A percentile compares a stretch with the other conserved stretches of the same genome.
These are phyloP conservation scores for Podiceps cristatus DNA, from an alignment of 2,113 vertebrate species.

Conservation along the genomic window DNA sequence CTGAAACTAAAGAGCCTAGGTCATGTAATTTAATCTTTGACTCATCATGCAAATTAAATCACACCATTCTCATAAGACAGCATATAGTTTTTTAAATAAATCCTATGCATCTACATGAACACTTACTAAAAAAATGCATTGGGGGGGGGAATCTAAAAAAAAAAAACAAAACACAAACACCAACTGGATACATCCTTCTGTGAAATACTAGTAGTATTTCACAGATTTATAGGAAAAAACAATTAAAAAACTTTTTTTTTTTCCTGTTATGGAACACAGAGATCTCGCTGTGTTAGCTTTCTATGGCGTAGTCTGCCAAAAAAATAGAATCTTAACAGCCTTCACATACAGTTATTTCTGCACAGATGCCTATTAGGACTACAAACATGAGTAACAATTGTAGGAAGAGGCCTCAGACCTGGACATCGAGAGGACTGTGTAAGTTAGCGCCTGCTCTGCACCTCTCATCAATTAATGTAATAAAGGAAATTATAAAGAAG, in stretches of 20 bases:
- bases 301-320: rapidly evolving
- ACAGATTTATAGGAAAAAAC: background rate
- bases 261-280: rapidly evolving
- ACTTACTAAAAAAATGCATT: too few species aligned
- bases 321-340: rapidly evolving
- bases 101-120: background rate
- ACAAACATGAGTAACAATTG: background rate
- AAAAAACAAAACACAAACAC: background rate
- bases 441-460: background rate
- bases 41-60: constrained; percentile 58
- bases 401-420: constrained; percentile 12
- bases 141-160: background rate
- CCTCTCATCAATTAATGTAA: background rate
- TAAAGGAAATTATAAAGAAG: too few species aligned
- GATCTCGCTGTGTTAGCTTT: rapidly evolving
- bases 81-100: constrained; percentile 27
- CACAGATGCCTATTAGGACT: background rate
- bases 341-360: background rate
- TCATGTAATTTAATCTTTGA: constrained; percentile 58
- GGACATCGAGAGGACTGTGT: background rate
- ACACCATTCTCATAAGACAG: constrained; percentile 24
- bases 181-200: background rate
- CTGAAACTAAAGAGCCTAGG: constrained; percentile 31
- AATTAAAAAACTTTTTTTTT: background rate
- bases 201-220: rapidly evolving